Evolutionary conservation across 2,113 vertebrate species (phyloP), one percentile per base, ranked within the genome.

Genomic region (Thalassarche chlororhynchos): DNA sequence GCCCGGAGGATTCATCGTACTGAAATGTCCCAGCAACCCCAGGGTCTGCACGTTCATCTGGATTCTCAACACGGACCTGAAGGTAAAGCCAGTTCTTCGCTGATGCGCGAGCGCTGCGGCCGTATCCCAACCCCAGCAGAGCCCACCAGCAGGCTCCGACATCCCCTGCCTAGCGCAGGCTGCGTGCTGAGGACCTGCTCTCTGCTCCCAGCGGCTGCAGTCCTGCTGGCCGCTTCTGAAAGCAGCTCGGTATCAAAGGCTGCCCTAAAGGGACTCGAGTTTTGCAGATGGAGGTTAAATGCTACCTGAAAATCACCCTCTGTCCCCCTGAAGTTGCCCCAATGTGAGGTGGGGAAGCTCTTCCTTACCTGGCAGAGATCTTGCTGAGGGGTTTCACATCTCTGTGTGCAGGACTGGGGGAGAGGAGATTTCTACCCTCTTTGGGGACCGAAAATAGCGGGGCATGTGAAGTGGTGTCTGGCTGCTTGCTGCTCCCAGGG

Each of bases 41-140:
- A 98, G 98, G 15, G 96, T 99, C 81, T 99, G 99, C 98, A 99
- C 99, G 44, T 99, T 99, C 96, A 97, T 99, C 97, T 99, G 99
- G 99, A 98, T 99, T 66, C 99, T 99, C 82, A 99, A 99, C 97
- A 99, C 99, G 8, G 99, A 99, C 94, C 98, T 99, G 47, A 99
- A 99, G 99, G 99, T 99, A 96, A 97, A 93, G 20, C 0, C 29
- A 0, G 12, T 2, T 55, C 65, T 20, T 14, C 0, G 13, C 6
- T 29, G 52, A 15, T 14, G 54, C 13, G 2, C 1, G 71, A 64
- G 65, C 38, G 65, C 75, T 44, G 47, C 3, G 4, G 31, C 87
- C 21, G 7, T 2, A 19, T 84, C 93, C 93, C 1, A 5, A 23
- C 21, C 85, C 25, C 21, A 42, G 91, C 69, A 44, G 84, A 40